Conservation (phyloP, 2,888 invertebrate genomes). For the Drosophila crucigera region DNA sequence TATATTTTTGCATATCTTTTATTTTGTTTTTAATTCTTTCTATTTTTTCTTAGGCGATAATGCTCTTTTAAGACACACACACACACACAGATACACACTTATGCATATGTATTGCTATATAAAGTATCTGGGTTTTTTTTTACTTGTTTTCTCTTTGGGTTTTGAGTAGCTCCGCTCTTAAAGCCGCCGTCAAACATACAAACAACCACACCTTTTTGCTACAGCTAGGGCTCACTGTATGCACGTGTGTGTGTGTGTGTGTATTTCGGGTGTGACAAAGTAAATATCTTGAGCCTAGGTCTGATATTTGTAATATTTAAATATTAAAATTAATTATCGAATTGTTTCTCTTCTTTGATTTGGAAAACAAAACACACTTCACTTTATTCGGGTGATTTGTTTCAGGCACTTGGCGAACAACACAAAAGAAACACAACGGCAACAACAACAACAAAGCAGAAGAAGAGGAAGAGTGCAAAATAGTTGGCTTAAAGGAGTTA, state of each 20-base stretch:
- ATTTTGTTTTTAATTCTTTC: slow-evolving; percentile 1
- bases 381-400: slow-evolving; percentile 10
- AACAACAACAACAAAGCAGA: not conserved
- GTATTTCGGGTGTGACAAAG: slow-evolving; percentile 61
- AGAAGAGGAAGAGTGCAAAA: not conserved
- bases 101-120: not conserved
- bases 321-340: not conserved
- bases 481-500: not conserved
- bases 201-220: slow-evolving; percentile 78
- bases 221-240: slow-evolving; percentile 24
- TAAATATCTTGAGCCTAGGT: not conserved
- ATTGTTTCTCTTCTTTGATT: not conserved
- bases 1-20: slow-evolving; percentile 22
- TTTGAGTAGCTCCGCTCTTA: slow-evolving; percentile 64
- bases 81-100: slow-evolving; percentile 19
- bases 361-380: slow-evolving; percentile 16
- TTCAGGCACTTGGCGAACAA: slow-evolving; percentile 25
- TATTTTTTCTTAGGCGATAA: slow-evolving; percentile 12
- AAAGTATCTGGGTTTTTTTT: not conserved
- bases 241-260: slow-evolving; percentile 22
- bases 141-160: slow-evolving; percentile 55
- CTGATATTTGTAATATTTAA: not conserved
- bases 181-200: slow-evolving; percentile 51
- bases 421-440: not conserved
- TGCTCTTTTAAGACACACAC: slow-evolving; percentile 21